These are phyloP conservation scores for Lissocephala sabroskyi DNA, from an alignment of 2,888 invertebrate genomes.

Conservation along the genomic window DNA sequence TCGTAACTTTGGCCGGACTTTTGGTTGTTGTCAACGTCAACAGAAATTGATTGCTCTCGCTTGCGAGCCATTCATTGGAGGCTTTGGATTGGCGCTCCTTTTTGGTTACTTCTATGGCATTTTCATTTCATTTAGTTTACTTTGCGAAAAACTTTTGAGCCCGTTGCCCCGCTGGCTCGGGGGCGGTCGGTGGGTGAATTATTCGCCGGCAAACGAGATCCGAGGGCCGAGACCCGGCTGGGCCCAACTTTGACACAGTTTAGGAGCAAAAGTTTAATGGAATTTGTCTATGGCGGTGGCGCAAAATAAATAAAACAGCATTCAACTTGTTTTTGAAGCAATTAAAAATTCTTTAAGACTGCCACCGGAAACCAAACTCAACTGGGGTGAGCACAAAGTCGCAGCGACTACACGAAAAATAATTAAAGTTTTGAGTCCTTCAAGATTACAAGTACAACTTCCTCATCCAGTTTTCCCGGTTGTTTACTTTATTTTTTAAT, in stretches of 20 bases:
- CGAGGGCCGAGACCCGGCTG: slow-evolving; percentile 2
- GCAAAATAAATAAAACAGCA: slow-evolving; percentile 64
- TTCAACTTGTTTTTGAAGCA: slow-evolving; percentile 65
- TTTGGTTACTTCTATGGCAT: slow-evolving; percentile 63
- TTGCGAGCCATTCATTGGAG: slow-evolving; percentile 11
- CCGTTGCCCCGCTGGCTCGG: slow-evolving; percentile 34
- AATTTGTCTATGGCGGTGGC: slow-evolving; percentile 59
- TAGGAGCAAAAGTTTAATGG: slow-evolving; percentile 63
- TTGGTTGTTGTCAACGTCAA: slow-evolving; percentile 64
- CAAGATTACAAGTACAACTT: too few relatives aligned
- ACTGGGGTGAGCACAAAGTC: background rate
- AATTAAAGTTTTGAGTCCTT: too few relatives aligned
- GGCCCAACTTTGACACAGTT: slow-evolving; percentile 60
- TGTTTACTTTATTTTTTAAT: too few relatives aligned
- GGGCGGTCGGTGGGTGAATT: slow-evolving; percentile 46
- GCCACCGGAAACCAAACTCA: slow-evolving; percentile 2
- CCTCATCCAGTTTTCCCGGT: too few relatives aligned
- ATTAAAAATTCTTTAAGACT: slow-evolving; percentile 62
- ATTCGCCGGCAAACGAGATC: slow-evolving; percentile 45
- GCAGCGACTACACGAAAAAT: too few relatives aligned
- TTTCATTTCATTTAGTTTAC: slow-evolving; percentile 65
- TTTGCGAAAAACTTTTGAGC: slow-evolving; percentile 56
- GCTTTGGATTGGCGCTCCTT: slow-evolving; percentile 15
- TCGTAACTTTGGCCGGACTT: slow-evolving; percentile 60
- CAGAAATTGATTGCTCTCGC: slow-evolving; percentile 57